phyloP scores from a whole-genome alignment of 2,113 vertebrate genomes.

The Chunga burmeisteri region DNA sequence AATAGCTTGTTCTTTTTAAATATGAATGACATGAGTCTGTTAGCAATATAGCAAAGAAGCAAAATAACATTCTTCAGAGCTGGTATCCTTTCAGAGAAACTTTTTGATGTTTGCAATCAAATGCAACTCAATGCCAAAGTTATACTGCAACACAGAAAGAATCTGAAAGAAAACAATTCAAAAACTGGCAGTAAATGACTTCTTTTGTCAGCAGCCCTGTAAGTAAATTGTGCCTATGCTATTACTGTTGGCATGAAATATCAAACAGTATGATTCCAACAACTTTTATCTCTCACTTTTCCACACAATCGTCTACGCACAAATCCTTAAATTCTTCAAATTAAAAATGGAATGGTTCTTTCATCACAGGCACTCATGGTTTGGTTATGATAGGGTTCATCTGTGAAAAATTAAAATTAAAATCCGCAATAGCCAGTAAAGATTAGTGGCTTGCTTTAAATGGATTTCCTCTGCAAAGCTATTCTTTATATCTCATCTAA shows the following conservation, averaged over 20 bases:
- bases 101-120: slow-evolving; percentile 59
- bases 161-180: slow-evolving; percentile 41
- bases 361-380: neutral
- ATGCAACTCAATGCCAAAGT: slow-evolving; percentile 31
- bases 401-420: slow-evolving; percentile 34
- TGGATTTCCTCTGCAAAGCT: slow-evolving; percentile 25
- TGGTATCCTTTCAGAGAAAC: slow-evolving; percentile 31
- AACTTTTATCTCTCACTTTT: neutral
- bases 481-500: slow-evolving; percentile 41
- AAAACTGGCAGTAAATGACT: slow-evolving; percentile 29
- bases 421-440: neutral
- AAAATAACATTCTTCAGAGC: slow-evolving; percentile 11
- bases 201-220: slow-evolving; percentile 30
- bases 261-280: neutral
- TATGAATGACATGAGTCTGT: neutral
- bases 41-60: slow-evolving; percentile 15
- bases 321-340: slow-evolving; percentile 1
- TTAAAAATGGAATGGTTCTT: neutral
- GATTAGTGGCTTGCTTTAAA: slow-evolving; percentile 39
- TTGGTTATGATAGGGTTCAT: neutral
- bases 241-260: slow-evolving; percentile 10
- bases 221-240: slow-evolving; percentile 8
- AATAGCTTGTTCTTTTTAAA: slow-evolving; percentile 50
- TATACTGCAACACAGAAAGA: slow-evolving; percentile 14
- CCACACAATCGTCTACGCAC: neutral